These are phyloP conservation scores for Bombus waltoni DNA, from an alignment of 1,140 invertebrate species.

Conservation along the genomic window DNA sequence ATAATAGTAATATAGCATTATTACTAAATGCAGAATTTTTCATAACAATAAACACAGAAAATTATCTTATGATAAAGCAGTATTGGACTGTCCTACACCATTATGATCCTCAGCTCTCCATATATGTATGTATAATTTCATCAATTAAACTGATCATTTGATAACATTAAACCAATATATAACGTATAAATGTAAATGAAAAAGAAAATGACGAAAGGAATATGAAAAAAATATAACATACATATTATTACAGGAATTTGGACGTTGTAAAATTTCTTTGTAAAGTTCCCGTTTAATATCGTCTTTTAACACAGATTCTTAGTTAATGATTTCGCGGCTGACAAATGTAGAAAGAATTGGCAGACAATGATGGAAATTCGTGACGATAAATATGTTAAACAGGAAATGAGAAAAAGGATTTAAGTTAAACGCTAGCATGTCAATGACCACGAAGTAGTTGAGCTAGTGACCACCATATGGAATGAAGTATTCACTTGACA, in stretches of 20 bases:
- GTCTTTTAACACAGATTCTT: neutral
- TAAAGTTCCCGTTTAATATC: constrained; percentile 2
- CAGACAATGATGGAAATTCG: neutral
- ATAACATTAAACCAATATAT: neutral
- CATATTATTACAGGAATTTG: constrained; percentile 21
- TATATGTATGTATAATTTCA: neutral
- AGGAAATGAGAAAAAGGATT: constrained; percentile 37
- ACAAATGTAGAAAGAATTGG: neutral
- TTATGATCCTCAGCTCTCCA: neutral
- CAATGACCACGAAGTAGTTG: constrained; percentile 75
- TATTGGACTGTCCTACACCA: no score
- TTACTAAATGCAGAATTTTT: neutral
- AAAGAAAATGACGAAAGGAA: neutral
- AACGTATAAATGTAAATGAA: neutral
- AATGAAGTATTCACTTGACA: constrained; percentile 81
- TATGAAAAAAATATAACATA: neutral
- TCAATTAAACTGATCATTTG: neutral
- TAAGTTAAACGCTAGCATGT: constrained; percentile 74
- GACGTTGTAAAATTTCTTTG: neutral
- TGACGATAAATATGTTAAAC: neutral
- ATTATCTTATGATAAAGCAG: no score
- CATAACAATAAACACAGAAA: neutral
- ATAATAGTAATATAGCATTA: neutral
- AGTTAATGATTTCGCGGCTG: neutral
- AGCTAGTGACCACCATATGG: constrained; percentile 80